phyloP scores from a whole-genome alignment of 1,140 invertebrate species.

The Halictus rubicundus region DNA sequence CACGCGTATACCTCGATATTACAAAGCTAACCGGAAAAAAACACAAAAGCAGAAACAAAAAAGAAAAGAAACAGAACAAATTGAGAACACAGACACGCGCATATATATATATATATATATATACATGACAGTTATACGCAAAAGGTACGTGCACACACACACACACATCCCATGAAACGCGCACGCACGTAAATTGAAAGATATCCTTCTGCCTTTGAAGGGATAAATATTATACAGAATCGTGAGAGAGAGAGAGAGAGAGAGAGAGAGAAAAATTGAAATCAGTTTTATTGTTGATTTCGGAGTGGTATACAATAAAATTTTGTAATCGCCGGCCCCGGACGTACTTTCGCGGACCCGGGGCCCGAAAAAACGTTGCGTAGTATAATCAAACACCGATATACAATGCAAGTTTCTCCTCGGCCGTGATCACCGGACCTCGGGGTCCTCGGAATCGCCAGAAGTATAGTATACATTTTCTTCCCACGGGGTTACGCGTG shows the following conservation, averaged over 20 bases:
- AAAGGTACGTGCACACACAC: too few relatives aligned
- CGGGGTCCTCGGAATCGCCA: slow-evolving; percentile 51
- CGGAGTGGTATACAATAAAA: slow-evolving; percentile 77
- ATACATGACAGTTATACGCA: slow-evolving; percentile 3
- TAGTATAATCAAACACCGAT: slow-evolving; percentile 80
- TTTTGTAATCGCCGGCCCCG: slow-evolving; percentile 75
- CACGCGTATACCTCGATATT: slow-evolving; percentile 34
- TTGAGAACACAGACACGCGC: too few relatives aligned
- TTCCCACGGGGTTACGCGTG: not conserved
- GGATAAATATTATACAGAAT: slow-evolving; percentile 56
- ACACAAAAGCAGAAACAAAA: not conserved
- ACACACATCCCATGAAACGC: slow-evolving; percentile 1
- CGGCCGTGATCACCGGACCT: slow-evolving; percentile 58
- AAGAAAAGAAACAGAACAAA: too few relatives aligned
- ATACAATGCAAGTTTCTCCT: slow-evolving; percentile 71
- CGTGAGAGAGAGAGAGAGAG: slow-evolving; percentile 27
- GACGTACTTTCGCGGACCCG: slow-evolving; percentile 65
- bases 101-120: too few relatives aligned
- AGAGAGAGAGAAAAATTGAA: slow-evolving; percentile 58
- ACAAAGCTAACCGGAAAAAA: slow-evolving; percentile 1
- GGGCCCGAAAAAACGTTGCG: slow-evolving; percentile 74
- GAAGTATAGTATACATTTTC: slow-evolving; percentile 15
- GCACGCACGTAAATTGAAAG: slow-evolving; percentile 27
- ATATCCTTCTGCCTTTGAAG: slow-evolving; percentile 66
- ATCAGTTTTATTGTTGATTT: slow-evolving; percentile 78